Percentiles rank a stretch among this genome's conserved stretches.
Evolutionary conservation across 2,113 vertebrate species (phyloP).

Genomic region (Eleginops maclovinus): DNA sequence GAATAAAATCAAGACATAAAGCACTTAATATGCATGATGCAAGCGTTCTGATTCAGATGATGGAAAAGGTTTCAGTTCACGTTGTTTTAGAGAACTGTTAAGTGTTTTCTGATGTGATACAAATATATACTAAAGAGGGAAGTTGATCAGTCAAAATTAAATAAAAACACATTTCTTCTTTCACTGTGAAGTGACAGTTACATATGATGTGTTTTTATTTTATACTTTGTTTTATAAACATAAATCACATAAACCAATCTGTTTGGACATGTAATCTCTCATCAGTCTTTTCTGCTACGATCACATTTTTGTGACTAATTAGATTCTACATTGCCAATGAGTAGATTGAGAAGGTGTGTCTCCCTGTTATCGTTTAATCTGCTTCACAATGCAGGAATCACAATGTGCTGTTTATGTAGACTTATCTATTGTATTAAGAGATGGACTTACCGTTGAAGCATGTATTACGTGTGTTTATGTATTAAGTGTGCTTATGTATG

Average conservation of each 20-base stretch:
- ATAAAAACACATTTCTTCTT: not conserved
- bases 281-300: not conserved
- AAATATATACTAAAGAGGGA: not conserved
- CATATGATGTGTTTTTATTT: not conserved
- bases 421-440: not conserved
- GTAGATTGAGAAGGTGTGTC: conserved; percentile 4
- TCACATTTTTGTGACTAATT: not conserved
- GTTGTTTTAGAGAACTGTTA: not conserved
- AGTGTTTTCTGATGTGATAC: not conserved
- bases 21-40: not conserved
- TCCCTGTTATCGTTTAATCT: not conserved
- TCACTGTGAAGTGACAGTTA: not conserved
- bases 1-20: no score
- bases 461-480: not conserved
- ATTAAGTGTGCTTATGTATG: not conserved
- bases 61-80: not conserved
- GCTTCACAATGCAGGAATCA: not conserved
- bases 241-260: not conserved
- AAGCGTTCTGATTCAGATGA: not conserved
- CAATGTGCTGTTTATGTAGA: not conserved
- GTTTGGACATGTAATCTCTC: not conserved
- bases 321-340: conserved; percentile 9
- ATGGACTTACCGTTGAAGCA: not conserved
- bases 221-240: not conserved
- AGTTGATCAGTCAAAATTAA: not conserved